These are phyloP conservation scores for Cynodonichthys magdalenae DNA, from an alignment of 2,797 vertebrate species.

Conservation along the genomic window DNA sequence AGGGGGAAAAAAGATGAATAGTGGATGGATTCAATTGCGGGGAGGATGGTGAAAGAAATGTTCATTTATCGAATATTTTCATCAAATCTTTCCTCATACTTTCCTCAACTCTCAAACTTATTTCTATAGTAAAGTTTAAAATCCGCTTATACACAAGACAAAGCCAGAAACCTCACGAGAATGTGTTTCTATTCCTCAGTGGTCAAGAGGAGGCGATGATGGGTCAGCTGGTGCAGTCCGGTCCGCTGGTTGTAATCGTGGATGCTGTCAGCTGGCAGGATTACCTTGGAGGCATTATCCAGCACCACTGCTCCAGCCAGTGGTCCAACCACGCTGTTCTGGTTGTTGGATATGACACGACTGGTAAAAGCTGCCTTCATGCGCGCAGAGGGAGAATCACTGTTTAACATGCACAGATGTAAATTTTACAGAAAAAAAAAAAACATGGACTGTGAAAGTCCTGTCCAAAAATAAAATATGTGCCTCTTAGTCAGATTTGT, in stretches of 20 bases:
- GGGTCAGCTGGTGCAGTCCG: conserved; percentile 80
- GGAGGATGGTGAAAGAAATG: background rate
- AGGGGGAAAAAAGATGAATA: background rate
- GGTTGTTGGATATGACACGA: conserved; percentile 88
- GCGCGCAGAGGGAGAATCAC: background rate
- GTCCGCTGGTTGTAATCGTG: conserved; percentile 87
- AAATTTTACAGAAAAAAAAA: background rate
- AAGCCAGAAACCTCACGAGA: background rate
- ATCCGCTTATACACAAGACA: background rate
- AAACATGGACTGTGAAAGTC: conserved; percentile 7
- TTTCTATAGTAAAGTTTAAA: background rate
- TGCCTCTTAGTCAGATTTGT: conserved; percentile 6
- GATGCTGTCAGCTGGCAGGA: conserved; percentile 95
- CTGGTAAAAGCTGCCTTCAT: conserved; percentile 72
- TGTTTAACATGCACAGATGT: background rate
- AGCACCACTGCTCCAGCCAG: conserved; percentile 92
- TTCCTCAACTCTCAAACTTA: background rate
- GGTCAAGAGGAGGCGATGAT: conserved; percentile 87
- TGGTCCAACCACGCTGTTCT: conserved; percentile 90
- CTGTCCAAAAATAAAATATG: background rate
- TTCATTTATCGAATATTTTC: background rate
- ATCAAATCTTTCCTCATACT: background rate
- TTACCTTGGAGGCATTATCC: conserved; percentile 93
- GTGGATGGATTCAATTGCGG: background rate
- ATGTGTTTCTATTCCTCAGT: conserved; percentile 56